Base-by-base conservation (phyloP, 2,888 invertebrate species). In the Cephus pulcher region DNA sequence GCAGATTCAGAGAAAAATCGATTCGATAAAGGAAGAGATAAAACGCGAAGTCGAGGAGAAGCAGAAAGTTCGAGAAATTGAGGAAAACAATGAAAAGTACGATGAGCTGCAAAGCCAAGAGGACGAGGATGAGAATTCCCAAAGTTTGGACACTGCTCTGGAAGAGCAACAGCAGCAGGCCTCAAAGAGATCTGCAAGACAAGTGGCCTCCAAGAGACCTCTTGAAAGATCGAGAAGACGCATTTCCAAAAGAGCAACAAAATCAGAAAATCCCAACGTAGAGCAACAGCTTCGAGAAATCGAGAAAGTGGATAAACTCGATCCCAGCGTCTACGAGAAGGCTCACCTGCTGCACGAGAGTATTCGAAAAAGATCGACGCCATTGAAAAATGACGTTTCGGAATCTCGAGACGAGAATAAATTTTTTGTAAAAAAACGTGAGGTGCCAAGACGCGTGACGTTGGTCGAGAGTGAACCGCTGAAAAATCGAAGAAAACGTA, bases 11-110 rank as follows among this genome's bases (percentile, higher is more conserved):
- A 81, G 87, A 23, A 90, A 89, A 82, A 91, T 92, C 74, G 88
- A 90, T 34, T 86, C 88, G 15, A 91, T 92, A 56, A 92, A 92
- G 78, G 90, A 90, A 23, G 89, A 92, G 77, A 90, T 92, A 1
- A 90, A 90, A 76, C 86, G 90, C 4, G 90, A 92, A 82, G 88
- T 92, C 37, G 89, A 87, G 40, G 84, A 82, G 12, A 86, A 85
- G 9, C 82, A 83, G 4, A 83, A 79, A 12, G 79, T 86, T 3
- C 79, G 81, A 0, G 85, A 84, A 68, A 89, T 88, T 79, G 83
- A 85, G 74, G 82, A 80, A n/a, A 89, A 88, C 69, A 89, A 90
- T 76, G 86, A 84, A 0, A 89, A 84, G 74, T 89, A 84, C 80
- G 87, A 90, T 34, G 86, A 88, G 69, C 69, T 89, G 33, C 81